These are phyloP conservation scores for Coleophora deauratella DNA, from an alignment of 2,888 invertebrate genomes.

Conservation along the genomic window DNA sequence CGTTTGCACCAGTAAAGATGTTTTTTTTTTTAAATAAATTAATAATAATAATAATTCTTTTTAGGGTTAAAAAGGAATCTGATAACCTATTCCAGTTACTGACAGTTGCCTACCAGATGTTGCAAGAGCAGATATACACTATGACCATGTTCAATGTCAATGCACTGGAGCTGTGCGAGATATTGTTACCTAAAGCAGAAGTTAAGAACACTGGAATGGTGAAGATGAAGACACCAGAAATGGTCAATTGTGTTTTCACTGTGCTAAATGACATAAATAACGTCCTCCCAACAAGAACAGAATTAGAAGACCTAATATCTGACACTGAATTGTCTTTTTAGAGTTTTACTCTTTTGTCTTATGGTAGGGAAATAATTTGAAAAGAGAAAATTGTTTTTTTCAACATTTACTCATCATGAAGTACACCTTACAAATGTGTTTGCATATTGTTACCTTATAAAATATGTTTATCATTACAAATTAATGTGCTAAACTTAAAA, in stretches of 20 bases:
- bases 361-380: too few relatives aligned
- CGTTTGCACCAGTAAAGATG: too few relatives aligned
- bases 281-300: slow-evolving; percentile 5
- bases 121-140: slow-evolving; percentile 53
- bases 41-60: too few relatives aligned
- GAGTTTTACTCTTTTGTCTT: too few relatives aligned
- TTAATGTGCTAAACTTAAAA: slow-evolving; percentile 72
- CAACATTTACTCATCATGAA: slow-evolving; percentile 70
- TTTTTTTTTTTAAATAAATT: too few relatives aligned
- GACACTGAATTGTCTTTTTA: too few relatives aligned
- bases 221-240: slow-evolving; percentile 58
- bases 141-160: slow-evolving; percentile 45
- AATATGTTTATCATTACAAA: slow-evolving; percentile 57
- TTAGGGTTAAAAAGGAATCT: slow-evolving; percentile 42
- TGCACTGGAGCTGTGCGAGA: slow-evolving; percentile 43
- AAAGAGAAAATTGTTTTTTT: too few relatives aligned
- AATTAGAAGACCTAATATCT: too few relatives aligned
- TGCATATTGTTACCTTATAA: slow-evolving; percentile 70
- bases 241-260: slow-evolving; percentile 51
- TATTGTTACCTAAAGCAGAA: slow-evolving; percentile 49
- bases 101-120: slow-evolving; percentile 39
- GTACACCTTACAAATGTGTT: slow-evolving; percentile 71
- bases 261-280: slow-evolving; percentile 47
- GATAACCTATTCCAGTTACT: slow-evolving; percentile 29
- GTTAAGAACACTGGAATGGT: slow-evolving; percentile 48